Base-by-base conservation (phyloP, 2,113 vertebrate species). In the Engraulis encrasicolus region DNA sequence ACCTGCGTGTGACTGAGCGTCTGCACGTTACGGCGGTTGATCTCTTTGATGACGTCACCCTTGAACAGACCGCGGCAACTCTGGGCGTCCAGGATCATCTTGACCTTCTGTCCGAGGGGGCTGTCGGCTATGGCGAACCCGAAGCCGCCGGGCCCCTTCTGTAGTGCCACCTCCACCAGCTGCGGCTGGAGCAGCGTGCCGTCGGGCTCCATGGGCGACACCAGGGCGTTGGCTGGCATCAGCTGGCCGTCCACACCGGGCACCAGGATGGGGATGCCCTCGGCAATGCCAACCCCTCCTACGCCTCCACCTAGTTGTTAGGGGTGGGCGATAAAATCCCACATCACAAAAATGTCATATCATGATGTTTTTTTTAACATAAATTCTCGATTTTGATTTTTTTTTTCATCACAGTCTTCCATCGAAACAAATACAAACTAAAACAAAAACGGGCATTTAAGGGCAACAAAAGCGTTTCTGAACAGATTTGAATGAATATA, bases 51-150 rank as follows among this genome's bases (percentile, higher is more conserved):
- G 11, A 99, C 95, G 0, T 99, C 98, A 1, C 98, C 98, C 85
- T 99, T 99, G 89, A 99, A 94, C 85, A 99, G 92, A 79, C 98
- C 98, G 9, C 96, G 97, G 91, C 98, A 99, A 97, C 98, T 99
- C 93, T 99, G 98, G 15, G 97, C 97, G 31, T 99, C 98, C 93
- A 99, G 90, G 92, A 99, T 99, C 97, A 99, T 99, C 92, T 99
- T 99, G 86, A 99, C 98, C 91, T 99, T 99, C 87, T 99, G 98
- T 15, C 98, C 98, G 14, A 96, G 93, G 1, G 97, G 96, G 84
- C 97, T 97, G 88, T 99, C 98, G 0, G 98, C 98, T 38, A 99
- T 99, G 81, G 98, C 98, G 81, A 99, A 99, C 49, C 98, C 98
- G 49, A 99, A 99, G 4, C 98, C 98, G 58, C 97, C 97, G 0